Conservation (phyloP, 2,888 invertebrate genomes). For the Drosophila colorata region DNA sequence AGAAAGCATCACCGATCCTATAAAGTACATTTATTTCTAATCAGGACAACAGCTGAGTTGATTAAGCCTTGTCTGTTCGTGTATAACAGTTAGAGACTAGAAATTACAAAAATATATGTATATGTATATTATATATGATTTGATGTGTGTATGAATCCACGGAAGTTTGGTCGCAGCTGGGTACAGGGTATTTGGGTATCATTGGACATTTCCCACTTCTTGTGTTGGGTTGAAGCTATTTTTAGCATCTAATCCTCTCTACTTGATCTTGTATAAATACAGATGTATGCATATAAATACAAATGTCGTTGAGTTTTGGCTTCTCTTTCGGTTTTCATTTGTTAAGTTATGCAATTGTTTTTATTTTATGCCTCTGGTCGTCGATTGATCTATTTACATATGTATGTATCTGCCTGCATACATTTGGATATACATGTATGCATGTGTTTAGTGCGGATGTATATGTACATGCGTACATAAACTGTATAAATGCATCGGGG, state of each 20-base stretch:
- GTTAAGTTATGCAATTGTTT: slow-evolving; percentile 54
- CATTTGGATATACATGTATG: not conserved
- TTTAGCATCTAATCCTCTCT: slow-evolving; percentile 57
- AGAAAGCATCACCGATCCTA: no score
- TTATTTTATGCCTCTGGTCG: not conserved
- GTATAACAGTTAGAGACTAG: no score
- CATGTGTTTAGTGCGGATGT: no score
- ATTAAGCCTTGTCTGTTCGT: not conserved
- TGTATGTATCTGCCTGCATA: not conserved
- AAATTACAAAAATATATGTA: no score
- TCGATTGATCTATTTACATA: slow-evolving; percentile 1
- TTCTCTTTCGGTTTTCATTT: slow-evolving; percentile 8
- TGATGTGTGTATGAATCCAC: no score
- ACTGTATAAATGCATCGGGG: not conserved
- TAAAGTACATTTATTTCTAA: not conserved
- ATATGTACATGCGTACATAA: not conserved
- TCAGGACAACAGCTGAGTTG: not conserved
- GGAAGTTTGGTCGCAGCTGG: no score
- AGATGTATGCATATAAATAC: not conserved
- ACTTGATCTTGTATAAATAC: slow-evolving; percentile 42
- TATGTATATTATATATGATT: no score
- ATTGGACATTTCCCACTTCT: not conserved
- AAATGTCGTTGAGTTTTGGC: slow-evolving; percentile 30
- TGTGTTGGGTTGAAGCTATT: slow-evolving; percentile 51
- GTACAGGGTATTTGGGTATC: not conserved